These are phyloP conservation scores for Pandion haliaetus DNA, from an alignment of 2,113 vertebrate genomes.

Conservation along the genomic window DNA sequence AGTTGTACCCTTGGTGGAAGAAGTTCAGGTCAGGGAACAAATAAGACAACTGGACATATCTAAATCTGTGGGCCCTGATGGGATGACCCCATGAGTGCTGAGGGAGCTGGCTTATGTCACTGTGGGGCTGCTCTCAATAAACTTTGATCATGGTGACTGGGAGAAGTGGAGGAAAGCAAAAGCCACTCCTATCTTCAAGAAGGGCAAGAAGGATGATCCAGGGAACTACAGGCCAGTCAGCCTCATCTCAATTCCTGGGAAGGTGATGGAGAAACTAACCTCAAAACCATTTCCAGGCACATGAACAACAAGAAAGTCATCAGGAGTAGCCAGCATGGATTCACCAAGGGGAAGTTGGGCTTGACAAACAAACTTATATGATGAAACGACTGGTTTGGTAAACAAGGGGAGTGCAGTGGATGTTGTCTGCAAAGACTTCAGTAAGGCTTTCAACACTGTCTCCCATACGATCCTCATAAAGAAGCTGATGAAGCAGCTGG, in stretches of 20 bases:
- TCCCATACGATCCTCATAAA: not conserved
- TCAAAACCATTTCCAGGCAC: not conserved
- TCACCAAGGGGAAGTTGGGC: not conserved
- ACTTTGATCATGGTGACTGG: not conserved
- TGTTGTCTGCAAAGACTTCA: not conserved
- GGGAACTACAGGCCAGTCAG: not conserved
- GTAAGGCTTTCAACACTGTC: not conserved
- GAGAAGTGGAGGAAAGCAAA: not conserved
- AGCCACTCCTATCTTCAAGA: not conserved
- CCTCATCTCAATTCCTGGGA: not conserved
- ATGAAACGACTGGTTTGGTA: not conserved
- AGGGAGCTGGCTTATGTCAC: not conserved
- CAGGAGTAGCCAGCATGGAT: not conserved
- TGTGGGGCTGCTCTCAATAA: not conserved
- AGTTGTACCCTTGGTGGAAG: not conserved
- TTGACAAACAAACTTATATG: not conserved
- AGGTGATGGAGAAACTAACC: not conserved
- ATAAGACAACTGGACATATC: not conserved
- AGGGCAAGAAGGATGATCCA: not conserved
- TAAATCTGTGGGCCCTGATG: not conserved
- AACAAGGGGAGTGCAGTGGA: not conserved
- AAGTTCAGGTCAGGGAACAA: not conserved
- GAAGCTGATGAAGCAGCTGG: not conserved
- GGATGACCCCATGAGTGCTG: accelerated
- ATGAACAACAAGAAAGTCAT: not conserved